Percentiles rank a stretch among this genome's conserved stretches.
Conservation (phyloP, 2,888 invertebrate genomes). For the Callinectes sapidus region DNA sequence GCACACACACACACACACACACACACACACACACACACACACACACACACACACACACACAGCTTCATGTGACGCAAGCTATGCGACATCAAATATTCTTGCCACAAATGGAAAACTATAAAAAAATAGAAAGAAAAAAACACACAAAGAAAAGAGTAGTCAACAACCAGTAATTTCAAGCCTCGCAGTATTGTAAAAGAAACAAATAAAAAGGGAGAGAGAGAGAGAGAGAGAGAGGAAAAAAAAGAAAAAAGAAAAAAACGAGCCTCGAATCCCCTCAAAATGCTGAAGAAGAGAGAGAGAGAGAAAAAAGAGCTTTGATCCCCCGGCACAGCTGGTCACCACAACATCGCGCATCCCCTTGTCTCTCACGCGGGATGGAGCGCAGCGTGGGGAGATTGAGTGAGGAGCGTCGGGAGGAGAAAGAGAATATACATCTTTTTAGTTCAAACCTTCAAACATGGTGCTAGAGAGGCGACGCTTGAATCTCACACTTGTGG, state of each 20-base stretch:
- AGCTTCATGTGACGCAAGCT: neutral
- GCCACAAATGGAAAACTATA: neutral
- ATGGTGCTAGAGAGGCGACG: neutral
- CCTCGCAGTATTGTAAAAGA: neutral
- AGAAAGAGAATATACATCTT: neutral
- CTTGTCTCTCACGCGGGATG: neutral
- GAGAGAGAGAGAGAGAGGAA: too few species aligned
- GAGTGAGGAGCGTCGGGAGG: neutral
- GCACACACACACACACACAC: too few species aligned
- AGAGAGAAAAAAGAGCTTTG: neutral
- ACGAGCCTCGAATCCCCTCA: neutral
- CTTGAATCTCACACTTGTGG: neutral
- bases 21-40: too few species aligned
- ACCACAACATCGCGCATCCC: neutral
- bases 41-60: neutral
- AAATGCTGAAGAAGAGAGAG: neutral
- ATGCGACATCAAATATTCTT: neutral
- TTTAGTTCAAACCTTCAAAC: neutral
- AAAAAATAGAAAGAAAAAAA: too few species aligned
- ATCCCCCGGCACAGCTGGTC: neutral
- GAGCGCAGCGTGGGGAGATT: neutral
- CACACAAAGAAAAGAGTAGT: neutral
- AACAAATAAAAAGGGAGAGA: neutral
- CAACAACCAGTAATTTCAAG: neutral
- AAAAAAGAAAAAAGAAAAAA: neutral